Conservation (phyloP, 2,113 vertebrate species). For the Mustela lutreola region DNA sequence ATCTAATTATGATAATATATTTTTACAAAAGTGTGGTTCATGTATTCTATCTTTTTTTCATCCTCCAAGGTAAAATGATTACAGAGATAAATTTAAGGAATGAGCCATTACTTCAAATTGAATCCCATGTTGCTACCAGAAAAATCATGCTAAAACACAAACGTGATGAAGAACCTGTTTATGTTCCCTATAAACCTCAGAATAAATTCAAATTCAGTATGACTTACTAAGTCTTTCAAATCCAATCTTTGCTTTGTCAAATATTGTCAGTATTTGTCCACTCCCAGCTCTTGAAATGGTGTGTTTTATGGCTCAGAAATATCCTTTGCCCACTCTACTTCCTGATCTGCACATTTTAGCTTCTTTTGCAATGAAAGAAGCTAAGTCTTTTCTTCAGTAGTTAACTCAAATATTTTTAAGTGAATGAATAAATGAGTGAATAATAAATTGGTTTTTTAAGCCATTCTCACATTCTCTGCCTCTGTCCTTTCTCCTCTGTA, state of each 20-base stretch:
- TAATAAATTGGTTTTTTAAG: background rate
- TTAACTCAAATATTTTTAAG: background rate
- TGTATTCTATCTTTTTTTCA: background rate
- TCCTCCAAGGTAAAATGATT: background rate
- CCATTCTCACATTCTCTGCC: background rate
- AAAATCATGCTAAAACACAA: background rate
- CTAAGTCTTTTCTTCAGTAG: background rate
- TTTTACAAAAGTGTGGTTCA: background rate
- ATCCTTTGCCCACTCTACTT: fast-evolving
- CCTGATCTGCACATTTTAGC: background rate
- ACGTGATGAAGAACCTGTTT: background rate
- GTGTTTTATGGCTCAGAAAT: background rate
- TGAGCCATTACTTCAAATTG: background rate
- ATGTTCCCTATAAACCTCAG: background rate
- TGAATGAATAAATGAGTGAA: background rate
- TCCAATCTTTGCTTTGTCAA: background rate
- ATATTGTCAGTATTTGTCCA: background rate
- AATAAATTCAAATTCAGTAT: slow-evolving; percentile 13
- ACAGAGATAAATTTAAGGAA: background rate
- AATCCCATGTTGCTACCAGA: background rate
- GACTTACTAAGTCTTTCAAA: background rate
- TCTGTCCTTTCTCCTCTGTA: background rate
- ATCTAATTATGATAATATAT: background rate
- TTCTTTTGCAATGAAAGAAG: background rate
- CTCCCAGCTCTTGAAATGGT: background rate